A percentile compares a stretch with the other conserved stretches of the same genome.
Conservation (phyloP, 1,140 invertebrate genomes). For the Pseudomyrmex flavicornis region DNA sequence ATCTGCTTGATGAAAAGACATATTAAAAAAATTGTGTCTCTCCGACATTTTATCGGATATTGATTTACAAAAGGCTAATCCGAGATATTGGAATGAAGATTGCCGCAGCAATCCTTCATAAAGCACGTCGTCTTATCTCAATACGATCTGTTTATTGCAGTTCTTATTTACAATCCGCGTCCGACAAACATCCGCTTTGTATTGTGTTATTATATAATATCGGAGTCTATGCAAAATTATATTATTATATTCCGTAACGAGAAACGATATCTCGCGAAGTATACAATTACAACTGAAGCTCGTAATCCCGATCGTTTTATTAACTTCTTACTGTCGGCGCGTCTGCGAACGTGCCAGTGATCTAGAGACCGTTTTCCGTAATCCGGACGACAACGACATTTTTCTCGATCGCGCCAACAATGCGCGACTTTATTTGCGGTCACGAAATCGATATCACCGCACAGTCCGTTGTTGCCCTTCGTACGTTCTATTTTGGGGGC, state of each 20-base stretch:
- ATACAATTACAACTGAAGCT: background rate
- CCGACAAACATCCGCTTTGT: background rate
- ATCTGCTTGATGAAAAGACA: constrained; percentile 31
- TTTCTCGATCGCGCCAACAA: constrained; percentile 6
- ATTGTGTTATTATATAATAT: constrained; percentile 16
- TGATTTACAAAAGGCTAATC: constrained; percentile 39
- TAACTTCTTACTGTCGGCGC: constrained; percentile 12
- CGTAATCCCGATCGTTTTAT: background rate
- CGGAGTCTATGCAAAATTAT: constrained; percentile 2
- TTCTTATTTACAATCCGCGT: background rate
- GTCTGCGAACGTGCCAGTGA: background rate
- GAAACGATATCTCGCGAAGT: background rate
- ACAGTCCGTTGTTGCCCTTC: constrained; percentile 6
- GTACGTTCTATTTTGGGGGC: constrained; percentile 12
- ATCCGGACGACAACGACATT: background rate
- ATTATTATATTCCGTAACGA: background rate
- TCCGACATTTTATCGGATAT: constrained; percentile 47
- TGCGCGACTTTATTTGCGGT: constrained; percentile 46
- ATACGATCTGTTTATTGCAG: constrained; percentile 1
- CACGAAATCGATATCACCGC: constrained; percentile 29
- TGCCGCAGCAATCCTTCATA: constrained; percentile 10
- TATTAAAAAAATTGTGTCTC: constrained; percentile 64
- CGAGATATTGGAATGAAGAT: constrained; percentile 24
- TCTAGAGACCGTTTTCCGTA: background rate
- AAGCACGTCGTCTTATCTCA: constrained; percentile 20